Base-by-base conservation (phyloP, 2,888 invertebrate genomes). In the Molanna angustata region DNA sequence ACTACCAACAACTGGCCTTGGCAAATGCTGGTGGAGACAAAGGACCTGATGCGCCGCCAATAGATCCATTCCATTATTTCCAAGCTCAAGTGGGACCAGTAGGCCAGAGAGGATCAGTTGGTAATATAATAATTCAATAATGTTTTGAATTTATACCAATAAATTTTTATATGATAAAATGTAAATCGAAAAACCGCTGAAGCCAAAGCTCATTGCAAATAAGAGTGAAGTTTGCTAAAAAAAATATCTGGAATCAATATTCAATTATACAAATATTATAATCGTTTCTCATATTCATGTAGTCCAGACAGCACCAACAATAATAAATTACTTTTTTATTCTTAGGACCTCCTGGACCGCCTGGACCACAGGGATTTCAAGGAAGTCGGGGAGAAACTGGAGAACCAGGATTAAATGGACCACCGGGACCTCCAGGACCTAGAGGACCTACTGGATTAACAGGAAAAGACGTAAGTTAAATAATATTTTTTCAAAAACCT, bases 301-400 rank as follows among this genome's bases (percentile, higher is more conserved):
- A 6, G 27, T 27, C 27, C 7, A 6, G 27, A 6, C 6, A 27
- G 6, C 6, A 6, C 6, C 7, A 27, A 7, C 13, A 11, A 35
- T 35, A 35, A 9, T 4, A 9, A 13, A 4, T 35, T 35, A 4
- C 35, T 17, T 37, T n/a, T 16, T 37, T 37, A 18, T 16, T 56
- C 32, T 17, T 27, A 77, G 77, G 77, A 54, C 74, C 74, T 0
- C 74, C 74, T 65, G 77, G 77, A 3, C 74, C 75, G 1, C 73
- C 74, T 1, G 77, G 77, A 1, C 86, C 89, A 0, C 87, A 88
- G 70, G 92, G 92, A 11, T 90, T 91, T 61, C 90, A 90, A 74
- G 90, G 92, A 2, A 78, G 82, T 13, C 78, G 90, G 57, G 92
- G 92, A 39, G 88, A 90, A 60, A 73, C 87, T 1, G 91, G 91